Percentiles rank a stretch among this genome's conserved stretches.
Conservation (phyloP, 1,140 invertebrate genomes). For the Theocolax elegans region DNA sequence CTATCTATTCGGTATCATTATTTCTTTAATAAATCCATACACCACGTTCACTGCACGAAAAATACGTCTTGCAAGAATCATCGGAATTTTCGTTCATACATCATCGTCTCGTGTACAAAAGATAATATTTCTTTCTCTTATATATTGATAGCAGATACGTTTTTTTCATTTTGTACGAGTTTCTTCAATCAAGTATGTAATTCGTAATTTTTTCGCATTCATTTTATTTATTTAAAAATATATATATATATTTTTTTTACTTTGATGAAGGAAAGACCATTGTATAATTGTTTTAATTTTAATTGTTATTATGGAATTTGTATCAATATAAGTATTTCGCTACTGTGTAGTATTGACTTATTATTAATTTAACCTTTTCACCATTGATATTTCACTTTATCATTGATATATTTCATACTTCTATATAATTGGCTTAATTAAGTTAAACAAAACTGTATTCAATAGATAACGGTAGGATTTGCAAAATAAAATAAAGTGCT, state of each 20-base stretch:
- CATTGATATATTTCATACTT: too few relatives aligned
- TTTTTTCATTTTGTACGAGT: slow-evolving; percentile 17
- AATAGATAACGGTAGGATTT: too few relatives aligned
- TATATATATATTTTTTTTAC: slow-evolving; percentile 11
- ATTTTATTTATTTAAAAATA: slow-evolving; percentile 8
- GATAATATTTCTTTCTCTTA: slow-evolving; percentile 5
- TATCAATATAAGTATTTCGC: too few relatives aligned
- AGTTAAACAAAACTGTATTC: too few relatives aligned
- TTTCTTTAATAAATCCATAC: slow-evolving; percentile 38
- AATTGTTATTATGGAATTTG: too few relatives aligned
- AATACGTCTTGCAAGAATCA: slow-evolving; percentile 12
- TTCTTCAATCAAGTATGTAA: not conserved
- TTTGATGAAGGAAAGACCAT: too few relatives aligned
- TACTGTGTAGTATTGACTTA: too few relatives aligned
- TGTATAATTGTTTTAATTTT: too few relatives aligned
- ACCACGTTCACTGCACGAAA: not conserved
- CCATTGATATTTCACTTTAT: too few relatives aligned
- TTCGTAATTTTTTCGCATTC: not conserved
- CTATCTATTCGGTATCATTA: slow-evolving; percentile 36
- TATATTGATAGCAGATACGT: slow-evolving; percentile 4
- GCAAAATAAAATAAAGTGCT: too few relatives aligned
- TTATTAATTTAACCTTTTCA: too few relatives aligned
- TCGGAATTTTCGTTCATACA: slow-evolving; percentile 13
- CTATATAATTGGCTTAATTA: too few relatives aligned
- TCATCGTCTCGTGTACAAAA: slow-evolving; percentile 6